Conservation (phyloP, 2,888 invertebrate genomes). For the Drosophila austrosaltans region DNA sequence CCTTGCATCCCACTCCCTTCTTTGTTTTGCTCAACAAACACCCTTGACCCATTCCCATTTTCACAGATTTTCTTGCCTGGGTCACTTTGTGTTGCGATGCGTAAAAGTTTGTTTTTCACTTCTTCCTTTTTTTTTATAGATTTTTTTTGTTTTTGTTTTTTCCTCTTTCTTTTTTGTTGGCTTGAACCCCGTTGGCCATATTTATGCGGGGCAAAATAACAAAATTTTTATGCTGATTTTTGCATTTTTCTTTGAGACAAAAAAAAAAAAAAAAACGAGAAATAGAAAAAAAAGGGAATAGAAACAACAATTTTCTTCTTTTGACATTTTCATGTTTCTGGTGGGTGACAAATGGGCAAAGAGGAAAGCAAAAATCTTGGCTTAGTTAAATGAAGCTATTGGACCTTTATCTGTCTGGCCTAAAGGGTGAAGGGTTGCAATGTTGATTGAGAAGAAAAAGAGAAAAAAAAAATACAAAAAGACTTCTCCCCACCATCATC, state of each 20-base stretch:
- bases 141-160: constrained; percentile 27
- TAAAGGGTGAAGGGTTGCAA: constrained; percentile 48
- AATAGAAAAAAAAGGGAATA: constrained; percentile 14
- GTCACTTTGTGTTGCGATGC: constrained; percentile 66
- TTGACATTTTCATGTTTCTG: constrained; percentile 42
- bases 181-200: constrained; percentile 42
- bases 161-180: constrained; percentile 40
- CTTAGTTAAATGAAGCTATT: constrained; percentile 62
- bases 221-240: constrained; percentile 60
- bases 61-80: constrained; percentile 45
- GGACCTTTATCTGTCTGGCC: constrained; percentile 39
- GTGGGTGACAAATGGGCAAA: constrained; percentile 53
- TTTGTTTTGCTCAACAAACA: constrained; percentile 19
- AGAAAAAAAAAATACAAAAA: background rate
- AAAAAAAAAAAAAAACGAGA: background rate
- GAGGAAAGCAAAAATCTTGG: constrained; percentile 39
- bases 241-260: constrained; percentile 43
- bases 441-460: constrained; percentile 54
- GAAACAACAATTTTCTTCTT: constrained; percentile 21
- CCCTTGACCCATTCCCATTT: constrained; percentile 26
- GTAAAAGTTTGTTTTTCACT: constrained; percentile 53
- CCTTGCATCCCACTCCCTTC: constrained; percentile 2
- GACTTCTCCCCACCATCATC: constrained; percentile 18
- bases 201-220: constrained; percentile 50
- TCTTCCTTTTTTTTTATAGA: constrained; percentile 35